These are phyloP conservation scores for Lates japonicus DNA, from an alignment of 2,797 vertebrate genomes.

Conservation along the genomic window DNA sequence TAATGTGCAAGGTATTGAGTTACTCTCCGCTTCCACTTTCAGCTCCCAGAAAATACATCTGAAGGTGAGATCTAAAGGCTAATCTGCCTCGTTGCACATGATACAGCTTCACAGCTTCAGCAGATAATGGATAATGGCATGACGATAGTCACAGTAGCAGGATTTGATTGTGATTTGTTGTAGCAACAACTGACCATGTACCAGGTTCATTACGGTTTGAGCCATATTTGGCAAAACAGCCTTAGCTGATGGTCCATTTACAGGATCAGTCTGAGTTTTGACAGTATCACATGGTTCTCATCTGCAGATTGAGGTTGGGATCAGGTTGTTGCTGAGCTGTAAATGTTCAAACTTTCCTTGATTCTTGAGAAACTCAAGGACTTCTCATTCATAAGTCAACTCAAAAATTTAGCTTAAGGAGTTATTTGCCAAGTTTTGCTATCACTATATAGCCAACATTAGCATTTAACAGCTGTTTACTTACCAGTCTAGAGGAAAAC, in stretches of 20 bases:
- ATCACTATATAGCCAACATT: no score
- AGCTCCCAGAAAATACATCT: slow-evolving; percentile 62
- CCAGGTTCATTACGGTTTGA: not conserved
- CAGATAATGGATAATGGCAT: not conserved
- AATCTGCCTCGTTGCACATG: slow-evolving; percentile 35
- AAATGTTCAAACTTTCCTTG: not conserved
- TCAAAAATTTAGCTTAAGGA: no score
- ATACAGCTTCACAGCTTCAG: slow-evolving; percentile 23
- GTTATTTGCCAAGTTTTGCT: no score
- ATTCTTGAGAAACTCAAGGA: not conserved
- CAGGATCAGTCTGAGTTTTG: not conserved
- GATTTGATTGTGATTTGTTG: not conserved
- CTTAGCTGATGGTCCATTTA: not conserved
- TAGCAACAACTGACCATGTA: not conserved
- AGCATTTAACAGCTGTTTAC: no score
- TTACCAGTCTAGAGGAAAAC: no score
- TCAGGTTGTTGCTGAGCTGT: not conserved
- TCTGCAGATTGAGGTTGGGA: not conserved
- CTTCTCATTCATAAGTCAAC: not conserved
- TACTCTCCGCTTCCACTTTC: slow-evolving; percentile 52
- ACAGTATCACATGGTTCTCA: not conserved
- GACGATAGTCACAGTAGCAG: not conserved
- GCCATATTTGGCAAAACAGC: not conserved
- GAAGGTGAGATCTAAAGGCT: slow-evolving; percentile 56
- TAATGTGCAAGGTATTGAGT: slow-evolving; percentile 73